A percentile compares a stretch with the other conserved stretches of the same genome.
phyloP scores from a whole-genome alignment of 2,888 invertebrate genomes.

The Eudemis profundana region DNA sequence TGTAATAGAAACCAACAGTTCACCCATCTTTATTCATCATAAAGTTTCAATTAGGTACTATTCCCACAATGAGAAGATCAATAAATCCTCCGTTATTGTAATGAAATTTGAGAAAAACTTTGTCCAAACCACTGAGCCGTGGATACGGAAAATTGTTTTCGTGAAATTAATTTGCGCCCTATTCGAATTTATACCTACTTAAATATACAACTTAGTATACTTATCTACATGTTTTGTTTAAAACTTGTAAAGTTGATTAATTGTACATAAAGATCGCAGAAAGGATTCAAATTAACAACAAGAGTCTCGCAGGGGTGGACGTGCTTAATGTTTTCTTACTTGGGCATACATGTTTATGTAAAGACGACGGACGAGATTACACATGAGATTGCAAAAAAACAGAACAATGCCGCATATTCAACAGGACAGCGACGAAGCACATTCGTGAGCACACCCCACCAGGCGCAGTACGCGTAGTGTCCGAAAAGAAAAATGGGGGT shows the following conservation, averaged over 20 bases:
- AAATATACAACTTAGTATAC: background rate
- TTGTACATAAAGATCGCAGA: background rate
- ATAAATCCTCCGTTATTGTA: conserved; percentile 32
- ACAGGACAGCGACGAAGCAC: conserved; percentile 73
- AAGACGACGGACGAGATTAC: conserved; percentile 69
- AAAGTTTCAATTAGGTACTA: background rate
- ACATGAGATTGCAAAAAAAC: conserved; percentile 75
- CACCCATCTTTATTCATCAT: conserved; percentile 9
- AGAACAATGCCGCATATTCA: conserved; percentile 78
- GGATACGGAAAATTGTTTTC: conserved; percentile 35
- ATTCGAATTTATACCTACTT: conserved; percentile 16
- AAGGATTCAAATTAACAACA: conserved; percentile 1
- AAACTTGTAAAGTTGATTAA: background rate
- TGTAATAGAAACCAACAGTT: conserved; percentile 5
- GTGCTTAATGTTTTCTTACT: conserved; percentile 47
- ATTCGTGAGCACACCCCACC: conserved; percentile 63
- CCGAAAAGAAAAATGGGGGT: conserved; percentile 82
- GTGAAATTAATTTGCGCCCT: conserved; percentile 18
- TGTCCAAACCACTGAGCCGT: conserved; percentile 28
- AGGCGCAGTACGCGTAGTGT: conserved; percentile 70
- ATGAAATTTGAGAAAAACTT: conserved; percentile 36
- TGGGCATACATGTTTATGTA: conserved; percentile 47
- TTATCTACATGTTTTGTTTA: background rate
- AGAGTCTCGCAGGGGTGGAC: conserved; percentile 16
- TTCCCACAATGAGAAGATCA: conserved; percentile 5